Base-by-base conservation (phyloP, 2,113 vertebrate species). In the Hepsetus odoe region DNA sequence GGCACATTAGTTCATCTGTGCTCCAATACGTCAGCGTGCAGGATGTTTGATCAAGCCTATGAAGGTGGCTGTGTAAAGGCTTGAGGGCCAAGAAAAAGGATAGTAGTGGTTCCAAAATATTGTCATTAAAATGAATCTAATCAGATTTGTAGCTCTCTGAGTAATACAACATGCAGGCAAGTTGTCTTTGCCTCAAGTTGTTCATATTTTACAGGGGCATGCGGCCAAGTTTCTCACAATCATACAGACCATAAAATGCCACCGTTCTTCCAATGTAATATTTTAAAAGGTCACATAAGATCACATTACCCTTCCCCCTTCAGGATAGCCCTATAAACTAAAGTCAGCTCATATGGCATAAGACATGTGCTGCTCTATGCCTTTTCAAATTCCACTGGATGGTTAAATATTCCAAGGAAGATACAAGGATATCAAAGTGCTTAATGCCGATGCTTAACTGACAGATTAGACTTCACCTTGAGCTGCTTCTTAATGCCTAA, bases 241-340 rank as follows among this genome's bases (percentile, higher is more conserved):
- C 46, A 72, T 26, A 32, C 42, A 49, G 62, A 64, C 22, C 44
- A 64, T 72, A 42, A 64, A 72, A 77, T 69, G 26, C 33, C 75
- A 66, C 38, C 14, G 6, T 40, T 62, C 32, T 0, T 40, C 11
- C 46, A 40, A 72, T 62, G 24, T 51, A 53, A 72, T 64, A 51
- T 30, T 71, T 64, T 67, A 56, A 68, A 74, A 68, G 24, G 14
- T 16, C 40, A 51, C 22, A 62, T 13, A 24, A 38, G 13, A 71
- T 62, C 22, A 42, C 46, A 64, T 38, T 32, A 33, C 11, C 35
- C 26, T 77, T n/a, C 33, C 32, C 66, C 75, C 66, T 77, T 58
- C 38, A 44, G 59, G 13, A 53, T 18, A 2, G 46, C 18, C 28
- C n/a, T 35, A 76, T 76, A 28, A 46, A 46, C 16, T 13, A 71